Conservation (phyloP, 2,797 vertebrate genomes). For the Platalea minor region DNA sequence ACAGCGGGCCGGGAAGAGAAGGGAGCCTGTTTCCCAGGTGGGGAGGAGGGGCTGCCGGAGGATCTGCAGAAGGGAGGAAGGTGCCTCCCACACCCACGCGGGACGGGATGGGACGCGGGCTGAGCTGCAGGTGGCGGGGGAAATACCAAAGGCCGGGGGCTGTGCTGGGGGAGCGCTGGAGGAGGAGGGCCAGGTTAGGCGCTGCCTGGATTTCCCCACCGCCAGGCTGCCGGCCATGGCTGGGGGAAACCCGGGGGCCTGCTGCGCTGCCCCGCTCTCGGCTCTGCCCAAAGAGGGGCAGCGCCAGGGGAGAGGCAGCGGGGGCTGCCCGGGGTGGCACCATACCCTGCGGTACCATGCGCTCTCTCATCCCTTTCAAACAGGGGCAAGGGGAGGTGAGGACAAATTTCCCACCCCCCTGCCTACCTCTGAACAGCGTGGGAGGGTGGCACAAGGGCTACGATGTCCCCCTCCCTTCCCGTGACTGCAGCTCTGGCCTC, state of each 20-base stretch:
- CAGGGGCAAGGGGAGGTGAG: neutral
- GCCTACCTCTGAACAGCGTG: neutral
- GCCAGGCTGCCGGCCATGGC: neutral
- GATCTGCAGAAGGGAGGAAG: neutral
- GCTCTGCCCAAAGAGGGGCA: neutral
- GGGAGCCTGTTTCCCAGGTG: slow-evolving; percentile 68
- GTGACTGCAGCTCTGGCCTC: neutral
- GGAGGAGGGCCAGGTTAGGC: neutral
- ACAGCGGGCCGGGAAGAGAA: slow-evolving; percentile 59
- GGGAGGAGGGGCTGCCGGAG: slow-evolving; percentile 67
- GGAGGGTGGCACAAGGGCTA: neutral
- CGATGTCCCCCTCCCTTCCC: neutral
- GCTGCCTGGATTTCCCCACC: neutral
- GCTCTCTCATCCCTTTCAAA: neutral
- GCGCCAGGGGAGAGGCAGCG: neutral
- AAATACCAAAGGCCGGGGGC: neutral
- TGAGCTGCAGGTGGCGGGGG: neutral
- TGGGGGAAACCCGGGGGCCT: neutral
- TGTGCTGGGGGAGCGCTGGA: fast-evolving
- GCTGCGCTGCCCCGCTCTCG: neutral
- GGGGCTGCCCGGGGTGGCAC: neutral
- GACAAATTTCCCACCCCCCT: neutral
- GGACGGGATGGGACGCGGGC: neutral
- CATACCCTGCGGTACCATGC: no score
- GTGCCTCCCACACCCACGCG: neutral